These are phyloP conservation scores for Parus major DNA, from an alignment of 2,113 vertebrate genomes.

Conservation along the genomic window DNA sequence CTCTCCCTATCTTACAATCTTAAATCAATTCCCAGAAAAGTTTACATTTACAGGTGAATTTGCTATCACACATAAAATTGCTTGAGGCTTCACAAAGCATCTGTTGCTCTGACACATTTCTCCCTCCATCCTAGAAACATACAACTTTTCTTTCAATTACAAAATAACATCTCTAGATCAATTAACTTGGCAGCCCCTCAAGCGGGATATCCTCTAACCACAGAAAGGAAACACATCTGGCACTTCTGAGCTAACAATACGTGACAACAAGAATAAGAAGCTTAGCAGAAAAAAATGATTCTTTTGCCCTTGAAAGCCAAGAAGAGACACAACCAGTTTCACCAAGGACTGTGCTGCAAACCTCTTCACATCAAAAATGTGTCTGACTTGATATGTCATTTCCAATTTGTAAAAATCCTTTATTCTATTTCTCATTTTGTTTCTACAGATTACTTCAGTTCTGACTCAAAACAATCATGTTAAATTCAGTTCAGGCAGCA, in stretches of 20 bases:
- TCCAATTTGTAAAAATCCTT: neutral
- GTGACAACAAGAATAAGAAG: conserved; percentile 14
- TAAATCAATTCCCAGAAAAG: neutral
- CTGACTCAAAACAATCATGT: neutral
- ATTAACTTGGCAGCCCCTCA: conserved; percentile 10
- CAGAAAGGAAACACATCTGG: conserved; percentile 54
- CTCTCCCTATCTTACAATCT: neutral
- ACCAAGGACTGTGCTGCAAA: neutral
- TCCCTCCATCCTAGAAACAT: neutral
- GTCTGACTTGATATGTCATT: neutral
- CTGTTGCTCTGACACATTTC: neutral
- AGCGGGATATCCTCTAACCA: conserved; percentile 49
- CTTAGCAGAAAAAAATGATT: neutral
- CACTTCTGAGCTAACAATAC: neutral
- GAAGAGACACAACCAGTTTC: neutral
- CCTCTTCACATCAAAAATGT: neutral
- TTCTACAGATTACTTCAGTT: neutral
- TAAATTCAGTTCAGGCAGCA: neutral
- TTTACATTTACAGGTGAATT: neutral
- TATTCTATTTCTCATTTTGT: neutral
- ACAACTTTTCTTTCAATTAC: neutral
- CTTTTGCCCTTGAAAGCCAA: neutral
- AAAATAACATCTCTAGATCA: neutral
- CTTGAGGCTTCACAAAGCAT: neutral
- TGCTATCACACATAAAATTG: neutral